Conservation (phyloP, 2,888 invertebrate genomes). For the Actias luna region DNA sequence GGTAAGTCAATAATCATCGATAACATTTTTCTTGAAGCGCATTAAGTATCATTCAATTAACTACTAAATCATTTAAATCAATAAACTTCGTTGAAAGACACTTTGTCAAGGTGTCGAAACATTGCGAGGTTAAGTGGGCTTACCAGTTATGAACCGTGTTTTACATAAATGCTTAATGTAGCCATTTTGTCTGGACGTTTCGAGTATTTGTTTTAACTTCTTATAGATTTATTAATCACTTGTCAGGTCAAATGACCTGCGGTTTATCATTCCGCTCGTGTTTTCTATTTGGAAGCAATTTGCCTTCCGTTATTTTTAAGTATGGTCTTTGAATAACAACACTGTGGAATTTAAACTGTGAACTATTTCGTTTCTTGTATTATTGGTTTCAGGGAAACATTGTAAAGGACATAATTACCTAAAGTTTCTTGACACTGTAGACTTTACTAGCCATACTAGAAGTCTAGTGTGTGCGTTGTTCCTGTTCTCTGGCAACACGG, state of each 20-base stretch:
- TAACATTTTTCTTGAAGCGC: neutral
- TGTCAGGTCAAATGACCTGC: constrained; percentile 12
- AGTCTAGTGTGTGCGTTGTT: no score
- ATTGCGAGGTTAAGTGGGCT: constrained; percentile 29
- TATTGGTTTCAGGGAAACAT: neutral
- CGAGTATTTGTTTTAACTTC: constrained; percentile 17
- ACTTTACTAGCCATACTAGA: no score
- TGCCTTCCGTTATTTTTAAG: constrained; percentile 9
- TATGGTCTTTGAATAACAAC: neutral
- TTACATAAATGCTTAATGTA: constrained; percentile 62
- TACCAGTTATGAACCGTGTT: constrained; percentile 40
- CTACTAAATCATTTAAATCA: constrained; percentile 40
- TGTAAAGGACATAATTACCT: no score
- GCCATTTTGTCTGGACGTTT: constrained; percentile 31
- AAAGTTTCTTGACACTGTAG: no score
- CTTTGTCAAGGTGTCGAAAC: constrained; percentile 25
- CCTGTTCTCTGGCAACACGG: no score
- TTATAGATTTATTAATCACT: constrained; percentile 13
- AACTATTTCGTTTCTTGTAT: neutral
- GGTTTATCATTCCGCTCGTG: neutral
- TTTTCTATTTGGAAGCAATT: constrained; percentile 8
- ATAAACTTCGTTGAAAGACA: constrained; percentile 15
- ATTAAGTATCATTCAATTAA: constrained; percentile 30
- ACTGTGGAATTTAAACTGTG: neutral
- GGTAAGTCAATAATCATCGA: neutral